A percentile compares a stretch with the other conserved stretches of the same genome.
Conservation (phyloP, 2,797 vertebrate genomes). For the Streptopelia turtur region DNA sequence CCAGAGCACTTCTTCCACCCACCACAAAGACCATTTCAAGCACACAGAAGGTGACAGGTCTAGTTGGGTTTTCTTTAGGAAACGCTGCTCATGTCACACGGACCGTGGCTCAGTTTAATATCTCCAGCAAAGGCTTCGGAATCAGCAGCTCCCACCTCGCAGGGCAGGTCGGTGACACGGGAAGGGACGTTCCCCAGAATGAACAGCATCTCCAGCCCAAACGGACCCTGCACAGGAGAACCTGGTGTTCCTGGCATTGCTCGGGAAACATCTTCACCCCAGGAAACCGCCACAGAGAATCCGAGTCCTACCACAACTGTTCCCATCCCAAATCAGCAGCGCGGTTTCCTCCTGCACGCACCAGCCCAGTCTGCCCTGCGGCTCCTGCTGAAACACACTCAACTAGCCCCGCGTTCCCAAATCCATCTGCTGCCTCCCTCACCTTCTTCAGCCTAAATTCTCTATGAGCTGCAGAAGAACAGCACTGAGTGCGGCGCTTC, state of each 20-base stretch:
- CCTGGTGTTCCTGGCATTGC: not conserved
- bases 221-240: not conserved
- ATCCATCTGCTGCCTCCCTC: not conserved
- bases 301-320: not conserved
- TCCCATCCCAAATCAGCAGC: not conserved
- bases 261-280: not conserved
- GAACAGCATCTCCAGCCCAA: not conserved
- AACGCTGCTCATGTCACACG: not conserved
- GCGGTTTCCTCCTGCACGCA: not conserved
- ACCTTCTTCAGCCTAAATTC: not conserved
- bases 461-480: not conserved
- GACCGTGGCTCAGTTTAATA: accelerated
- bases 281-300: not conserved
- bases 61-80: not conserved
- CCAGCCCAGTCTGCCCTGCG: not conserved
- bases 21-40: not conserved
- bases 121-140: not conserved
- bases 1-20: not conserved
- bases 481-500: not conserved
- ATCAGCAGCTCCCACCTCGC: not conserved
- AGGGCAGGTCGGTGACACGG: not conserved
- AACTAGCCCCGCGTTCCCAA: not conserved
- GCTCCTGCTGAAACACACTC: not conserved
- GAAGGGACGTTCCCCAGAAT: not conserved
- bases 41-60: not conserved